Conservation (phyloP, 1,140 invertebrate species). For the Luehdorfia chinensis region DNA sequence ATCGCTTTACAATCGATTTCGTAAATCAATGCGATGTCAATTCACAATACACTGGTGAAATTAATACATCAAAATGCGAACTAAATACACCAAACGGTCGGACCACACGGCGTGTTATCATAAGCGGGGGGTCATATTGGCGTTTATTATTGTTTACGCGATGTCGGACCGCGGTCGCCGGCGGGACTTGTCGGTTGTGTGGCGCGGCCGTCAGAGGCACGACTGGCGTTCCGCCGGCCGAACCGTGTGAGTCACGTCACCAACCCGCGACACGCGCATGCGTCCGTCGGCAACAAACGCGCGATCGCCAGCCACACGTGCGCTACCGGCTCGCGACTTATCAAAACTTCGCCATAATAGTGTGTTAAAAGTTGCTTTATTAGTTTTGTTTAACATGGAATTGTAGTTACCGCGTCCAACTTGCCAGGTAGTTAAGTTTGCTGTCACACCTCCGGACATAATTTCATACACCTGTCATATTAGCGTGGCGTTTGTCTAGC, state of each 20-base stretch:
- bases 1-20: conserved; percentile 43
- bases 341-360: conserved; percentile 32
- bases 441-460: too few relatives aligned
- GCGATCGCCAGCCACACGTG: conserved; percentile 31
- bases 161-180: conserved; percentile 36
- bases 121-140: conserved; percentile 55
- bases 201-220: conserved; percentile 43
- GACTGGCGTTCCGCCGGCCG: conserved; percentile 37
- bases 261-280: conserved; percentile 29
- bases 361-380: conserved; percentile 44
- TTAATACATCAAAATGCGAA: conserved; percentile 65
- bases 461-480: too few relatives aligned
- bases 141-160: conserved; percentile 63
- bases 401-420: conserved; percentile 24
- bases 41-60: conserved; percentile 46
- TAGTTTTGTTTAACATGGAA: conserved; percentile 40
- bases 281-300: conserved; percentile 28
- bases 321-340: conserved; percentile 24
- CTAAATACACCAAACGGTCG: conserved; percentile 57
- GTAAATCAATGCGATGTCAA: conserved; percentile 38
- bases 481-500: too few relatives aligned
- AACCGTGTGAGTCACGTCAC: conserved; percentile 29
- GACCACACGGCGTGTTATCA: conserved; percentile 50
- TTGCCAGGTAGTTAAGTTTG: too few relatives aligned
- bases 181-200: conserved; percentile 32